phyloP scores from a whole-genome alignment of 1,140 invertebrate species.

The Drosophila novamexicana region DNA sequence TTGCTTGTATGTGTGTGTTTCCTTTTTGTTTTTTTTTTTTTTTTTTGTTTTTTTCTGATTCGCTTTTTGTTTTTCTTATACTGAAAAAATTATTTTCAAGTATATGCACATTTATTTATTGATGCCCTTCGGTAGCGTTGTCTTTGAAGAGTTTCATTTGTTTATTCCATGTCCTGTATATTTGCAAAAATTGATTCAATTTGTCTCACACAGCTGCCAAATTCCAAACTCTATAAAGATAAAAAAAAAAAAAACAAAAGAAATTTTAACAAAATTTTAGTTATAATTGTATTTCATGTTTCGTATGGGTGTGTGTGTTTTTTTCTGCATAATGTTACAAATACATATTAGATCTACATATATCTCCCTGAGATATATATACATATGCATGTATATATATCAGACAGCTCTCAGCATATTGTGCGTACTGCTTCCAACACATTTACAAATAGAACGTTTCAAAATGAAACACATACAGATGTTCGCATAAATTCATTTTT shows the following conservation, averaged over 20 bases:
- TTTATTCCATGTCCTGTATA: neutral
- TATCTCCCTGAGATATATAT: neutral
- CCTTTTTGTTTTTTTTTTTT: neutral
- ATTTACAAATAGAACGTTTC: conserved; percentile 21
- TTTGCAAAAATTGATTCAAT: conserved; percentile 6
- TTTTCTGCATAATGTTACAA: neutral
- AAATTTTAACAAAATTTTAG: neutral
- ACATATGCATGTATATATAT: neutral
- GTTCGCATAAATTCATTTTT: conserved; percentile 55
- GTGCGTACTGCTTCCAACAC: conserved; percentile 12
- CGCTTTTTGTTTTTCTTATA: neutral
- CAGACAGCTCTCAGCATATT: conserved; percentile 41
- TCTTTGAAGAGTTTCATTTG: conserved; percentile 11
- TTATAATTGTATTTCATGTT: conserved; percentile 2
- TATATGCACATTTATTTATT: conserved; percentile 37
- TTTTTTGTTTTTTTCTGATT: neutral
- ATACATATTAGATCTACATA: neutral
- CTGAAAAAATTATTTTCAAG: neutral
- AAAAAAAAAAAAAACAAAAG: neutral
- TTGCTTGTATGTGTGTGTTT: conserved; percentile 3
- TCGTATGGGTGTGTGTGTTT: too few species aligned
- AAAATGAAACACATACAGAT: conserved; percentile 1
- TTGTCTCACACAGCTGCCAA: neutral
- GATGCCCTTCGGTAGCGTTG: conserved; percentile 19
- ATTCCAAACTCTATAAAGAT: conserved; percentile 1